Conservation (phyloP, 2,797 vertebrate species). For the Falco naumanni region DNA sequence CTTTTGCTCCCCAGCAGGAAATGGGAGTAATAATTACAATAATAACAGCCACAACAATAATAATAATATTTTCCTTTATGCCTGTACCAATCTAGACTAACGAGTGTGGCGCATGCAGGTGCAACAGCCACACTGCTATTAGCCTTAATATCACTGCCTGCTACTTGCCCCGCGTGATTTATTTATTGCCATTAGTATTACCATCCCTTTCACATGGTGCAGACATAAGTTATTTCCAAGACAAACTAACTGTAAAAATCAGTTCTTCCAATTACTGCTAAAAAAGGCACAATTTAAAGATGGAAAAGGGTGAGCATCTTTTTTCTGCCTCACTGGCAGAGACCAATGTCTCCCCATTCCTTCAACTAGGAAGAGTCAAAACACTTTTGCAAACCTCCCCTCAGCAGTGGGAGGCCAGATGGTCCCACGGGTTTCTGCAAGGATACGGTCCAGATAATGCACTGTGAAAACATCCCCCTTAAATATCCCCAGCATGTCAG, state of each 20-base stretch:
- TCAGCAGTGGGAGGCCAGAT: accelerated
- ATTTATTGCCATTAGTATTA: no score
- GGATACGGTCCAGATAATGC: accelerated
- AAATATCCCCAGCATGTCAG: accelerated
- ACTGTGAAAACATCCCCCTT: accelerated
- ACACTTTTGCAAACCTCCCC: accelerated
- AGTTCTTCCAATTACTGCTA: neutral
- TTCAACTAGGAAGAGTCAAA: neutral
- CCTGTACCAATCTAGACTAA: no score
- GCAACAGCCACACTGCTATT: neutral
- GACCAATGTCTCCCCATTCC: neutral
- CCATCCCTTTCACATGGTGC: neutral
- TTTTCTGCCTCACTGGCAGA: neutral
- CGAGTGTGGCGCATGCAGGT: neutral
- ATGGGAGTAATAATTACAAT: neutral
- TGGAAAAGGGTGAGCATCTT: neutral
- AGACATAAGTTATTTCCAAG: neutral
- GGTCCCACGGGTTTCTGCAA: accelerated
- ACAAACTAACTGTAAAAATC: neutral
- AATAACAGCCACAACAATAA: neutral
- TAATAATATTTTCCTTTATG: neutral
- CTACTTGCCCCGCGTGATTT: neutral
- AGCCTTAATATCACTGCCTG: neutral
- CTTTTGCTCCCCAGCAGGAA: neutral
- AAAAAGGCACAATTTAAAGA: neutral